Base-by-base conservation (phyloP, 2,113 vertebrate genomes). In the Lycaon pictus region DNA sequence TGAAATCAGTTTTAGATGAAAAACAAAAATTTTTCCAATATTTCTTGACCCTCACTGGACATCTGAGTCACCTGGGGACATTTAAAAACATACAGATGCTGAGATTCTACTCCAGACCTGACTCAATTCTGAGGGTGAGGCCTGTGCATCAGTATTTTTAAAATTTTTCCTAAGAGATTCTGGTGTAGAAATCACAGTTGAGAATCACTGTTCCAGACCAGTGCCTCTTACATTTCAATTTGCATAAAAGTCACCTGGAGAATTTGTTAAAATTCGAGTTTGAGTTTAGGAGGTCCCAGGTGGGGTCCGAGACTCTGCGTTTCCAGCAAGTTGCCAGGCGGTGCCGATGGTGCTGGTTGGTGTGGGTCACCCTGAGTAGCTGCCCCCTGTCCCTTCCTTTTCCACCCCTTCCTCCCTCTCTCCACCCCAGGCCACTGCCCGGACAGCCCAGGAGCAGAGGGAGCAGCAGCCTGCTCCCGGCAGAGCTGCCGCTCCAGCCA, bases 171-270 rank as follows among this genome's bases (percentile, higher is more conserved):
- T 60, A 76, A 88, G 17, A 77, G 79, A 76, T n/a, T 93, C 86
- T 95, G 81, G 71, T 83, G 29, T 27, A 19, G 84, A 63, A 88
- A 37, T 88, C 85, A 37, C 43, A 13, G 29, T 81, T 76, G 65
- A 71, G 72, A 84, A 67, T 29, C 43, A 27, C 20, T 93, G 74
- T 89, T 96, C 67, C 93, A 89, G 77, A 97, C 63, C 62, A 20
- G 4, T 86, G 82, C 77, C 55, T 88, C 56, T 84, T 85, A 10
- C 23, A 71, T 90, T 92, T 95, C 87, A 79, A 80, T 93, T 96
- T 93, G 87, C 95, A n/a, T 92, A 81, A 93, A 95, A 87, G 69
- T 63, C n/a, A 67, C 95, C 29, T 63, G 16, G 85, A 76, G 90
- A 53, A 58, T 84, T 77, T 85, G 55, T 87, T 82, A 29, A 17